Evolutionary conservation across 1,140 invertebrate species (phyloP).

Genomic region (Teleopsis dalmanni): DNA sequence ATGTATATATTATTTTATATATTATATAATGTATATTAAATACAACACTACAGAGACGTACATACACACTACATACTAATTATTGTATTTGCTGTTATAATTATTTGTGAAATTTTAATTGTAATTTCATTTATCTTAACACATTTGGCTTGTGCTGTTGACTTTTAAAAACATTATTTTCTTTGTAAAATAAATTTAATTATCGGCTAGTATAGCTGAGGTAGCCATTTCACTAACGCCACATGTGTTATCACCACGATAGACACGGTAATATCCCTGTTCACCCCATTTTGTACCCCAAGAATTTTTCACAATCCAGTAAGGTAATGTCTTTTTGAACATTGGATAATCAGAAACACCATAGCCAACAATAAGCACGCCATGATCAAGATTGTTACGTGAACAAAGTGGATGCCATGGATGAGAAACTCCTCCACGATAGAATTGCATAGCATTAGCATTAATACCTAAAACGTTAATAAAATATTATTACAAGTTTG

Average conservation of each 20-base stretch:
- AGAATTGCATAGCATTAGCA: constrained; percentile 98
- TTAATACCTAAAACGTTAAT: constrained; percentile 62
- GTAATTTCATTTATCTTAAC: too few species aligned
- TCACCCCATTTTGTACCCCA: constrained; percentile 78
- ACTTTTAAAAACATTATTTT: background rate
- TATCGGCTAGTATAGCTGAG: constrained; percentile 59
- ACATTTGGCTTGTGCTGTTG: background rate
- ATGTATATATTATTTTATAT: too few species aligned
- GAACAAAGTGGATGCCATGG: constrained; percentile 83
- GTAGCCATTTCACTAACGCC: constrained; percentile 88
- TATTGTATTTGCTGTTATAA: background rate
- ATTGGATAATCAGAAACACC: constrained; percentile 71
- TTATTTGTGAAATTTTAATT: background rate
- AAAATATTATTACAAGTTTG: too few species aligned
- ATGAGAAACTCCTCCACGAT: constrained; percentile 93
- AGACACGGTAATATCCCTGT: constrained; percentile 91
- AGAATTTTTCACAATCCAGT: constrained; percentile 91
- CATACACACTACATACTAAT: too few species aligned
- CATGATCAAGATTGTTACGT: constrained; percentile 75
- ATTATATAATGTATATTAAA: too few species aligned
- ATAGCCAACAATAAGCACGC: constrained; percentile 89
- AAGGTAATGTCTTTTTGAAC: constrained; percentile 76
- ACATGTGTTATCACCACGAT: constrained; percentile 89
- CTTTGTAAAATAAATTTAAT: background rate
- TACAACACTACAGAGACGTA: too few species aligned